phyloP scores from a whole-genome alignment of 2,797 vertebrate species.

The Gadopsis bispinosus region DNA sequence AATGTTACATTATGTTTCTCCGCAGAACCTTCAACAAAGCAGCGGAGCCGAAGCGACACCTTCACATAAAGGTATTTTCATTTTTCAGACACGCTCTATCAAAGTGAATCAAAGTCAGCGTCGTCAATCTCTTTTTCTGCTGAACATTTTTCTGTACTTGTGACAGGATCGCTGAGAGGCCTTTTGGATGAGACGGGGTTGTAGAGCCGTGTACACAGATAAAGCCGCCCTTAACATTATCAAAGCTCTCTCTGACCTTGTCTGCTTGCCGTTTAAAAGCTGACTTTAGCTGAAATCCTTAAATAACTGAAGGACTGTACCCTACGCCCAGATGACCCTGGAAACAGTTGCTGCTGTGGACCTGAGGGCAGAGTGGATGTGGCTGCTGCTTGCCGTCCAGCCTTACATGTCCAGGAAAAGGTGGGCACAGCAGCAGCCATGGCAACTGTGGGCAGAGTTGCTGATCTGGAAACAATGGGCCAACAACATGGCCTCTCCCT shows the following conservation, averaged over 20 bases:
- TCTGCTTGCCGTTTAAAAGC: constrained; percentile 62
- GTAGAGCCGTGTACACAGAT: constrained; percentile 29
- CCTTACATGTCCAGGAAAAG: constrained; percentile 83
- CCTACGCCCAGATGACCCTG: constrained; percentile 48
- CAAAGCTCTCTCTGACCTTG: constrained; percentile 50
- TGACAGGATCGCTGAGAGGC: constrained; percentile 60
- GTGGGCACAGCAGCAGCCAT: constrained; percentile 76
- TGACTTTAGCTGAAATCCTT: constrained; percentile 47
- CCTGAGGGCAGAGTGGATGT: constrained; percentile 50
- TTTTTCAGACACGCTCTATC: constrained; percentile 71
- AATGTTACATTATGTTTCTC: constrained; percentile 42
- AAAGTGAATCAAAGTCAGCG: constrained; percentile 67
- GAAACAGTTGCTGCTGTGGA: constrained; percentile 30
- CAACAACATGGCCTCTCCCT: constrained; percentile 75
- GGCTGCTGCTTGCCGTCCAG: constrained; percentile 58
- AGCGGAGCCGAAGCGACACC: constrained; percentile 62
- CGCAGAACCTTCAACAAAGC: constrained; percentile 44
- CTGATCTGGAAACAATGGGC: constrained; percentile 80
- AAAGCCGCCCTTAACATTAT: constrained; percentile 43
- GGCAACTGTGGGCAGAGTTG: constrained; percentile 71
- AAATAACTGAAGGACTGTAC: constrained; percentile 24
- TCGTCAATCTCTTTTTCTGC: constrained; percentile 48
- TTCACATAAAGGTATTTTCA: constrained; percentile 62
- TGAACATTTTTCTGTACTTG: constrained; percentile 49
- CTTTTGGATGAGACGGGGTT: constrained; percentile 38